Conservation (phyloP, 2,888 invertebrate genomes). For the Lycocerus yunnanus region DNA sequence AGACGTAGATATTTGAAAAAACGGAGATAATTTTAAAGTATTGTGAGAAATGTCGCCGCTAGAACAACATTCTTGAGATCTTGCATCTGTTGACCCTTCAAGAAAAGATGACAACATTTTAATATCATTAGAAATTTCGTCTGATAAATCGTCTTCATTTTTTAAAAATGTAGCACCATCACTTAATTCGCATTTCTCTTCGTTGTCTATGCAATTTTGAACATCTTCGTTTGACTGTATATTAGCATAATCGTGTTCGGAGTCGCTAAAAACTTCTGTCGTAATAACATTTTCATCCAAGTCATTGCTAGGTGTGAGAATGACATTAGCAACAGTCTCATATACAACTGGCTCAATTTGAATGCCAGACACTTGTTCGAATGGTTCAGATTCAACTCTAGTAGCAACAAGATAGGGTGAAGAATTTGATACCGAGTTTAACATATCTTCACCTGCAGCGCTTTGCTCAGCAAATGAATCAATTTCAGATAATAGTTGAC, state of each 20-base stretch:
- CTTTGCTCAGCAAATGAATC: conserved; percentile 57
- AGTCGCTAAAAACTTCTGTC: conserved; percentile 38
- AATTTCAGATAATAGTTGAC: conserved; percentile 47
- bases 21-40: background rate
- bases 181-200: background rate
- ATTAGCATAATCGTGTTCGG: conserved; percentile 47
- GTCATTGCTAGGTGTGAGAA: conserved; percentile 44
- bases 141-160: background rate
- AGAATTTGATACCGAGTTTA: conserved; percentile 54
- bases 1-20: background rate
- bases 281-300: conserved; percentile 28
- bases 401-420: conserved; percentile 42
- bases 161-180: background rate
- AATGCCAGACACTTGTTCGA: conserved; percentile 45
- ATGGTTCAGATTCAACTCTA: conserved; percentile 35
- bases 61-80: background rate
- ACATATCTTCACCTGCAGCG: conserved; percentile 57
- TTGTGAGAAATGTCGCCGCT: background rate
- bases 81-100: background rate
- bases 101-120: background rate
- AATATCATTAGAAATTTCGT: background rate
- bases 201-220: conserved; percentile 31
- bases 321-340: conserved; percentile 48
- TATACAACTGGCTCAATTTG: conserved; percentile 36
- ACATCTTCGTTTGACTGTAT: conserved; percentile 45